Evolutionary conservation across 2,113 vertebrate genomes (phyloP), one percentile per base, ranked within the genome.

Genomic region (Turnix velox): DNA sequence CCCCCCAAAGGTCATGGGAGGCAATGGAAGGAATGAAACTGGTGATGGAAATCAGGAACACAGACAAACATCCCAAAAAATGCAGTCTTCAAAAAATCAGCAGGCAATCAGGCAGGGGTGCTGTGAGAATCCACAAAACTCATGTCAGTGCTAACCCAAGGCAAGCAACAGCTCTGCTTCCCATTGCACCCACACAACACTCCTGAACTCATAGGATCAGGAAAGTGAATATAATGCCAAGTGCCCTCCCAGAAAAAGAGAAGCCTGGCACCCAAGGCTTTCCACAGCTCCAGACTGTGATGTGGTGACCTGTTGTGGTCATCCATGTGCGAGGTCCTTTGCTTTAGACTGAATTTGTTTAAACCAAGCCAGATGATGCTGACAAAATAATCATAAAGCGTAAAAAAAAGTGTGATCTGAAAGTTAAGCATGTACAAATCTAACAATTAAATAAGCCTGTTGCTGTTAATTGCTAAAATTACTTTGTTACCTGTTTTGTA

Each of bases 101-200:
- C 94, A 96, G 94, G 95, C 55, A 68, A 51, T 77, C 88, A 55
- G 90, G 76, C 89, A 72, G 77, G 72, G 78, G 17, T 93, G 71
- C 82, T 94, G 89, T 75, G 86, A 92, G 78, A 92, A 88, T 95
- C 92, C 89, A 94, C 83, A 94, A 87, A 92, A 42, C 68, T 72
- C 88, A 22, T 22, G 59, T 59, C 87, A 72, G 45, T 1, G 2
- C 79, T 72, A 90, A 84, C 42, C 66, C 23, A 46, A 5, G 1
- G 69, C 69, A 90, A 18, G 33, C 35, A 66, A 23, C 76, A 83
- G 37, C 42, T 76, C 52, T 10, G 4, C 35, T 58, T n/a, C 28
- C 27, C 1, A 1, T 25, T 80, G 77, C 86, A 71, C 65, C 55
- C 73, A 3, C 4, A 9, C 46, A 55, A 59, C 42, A 35, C 30